Base-by-base conservation (phyloP, 2,797 vertebrate species). In the Meda fulgida region DNA sequence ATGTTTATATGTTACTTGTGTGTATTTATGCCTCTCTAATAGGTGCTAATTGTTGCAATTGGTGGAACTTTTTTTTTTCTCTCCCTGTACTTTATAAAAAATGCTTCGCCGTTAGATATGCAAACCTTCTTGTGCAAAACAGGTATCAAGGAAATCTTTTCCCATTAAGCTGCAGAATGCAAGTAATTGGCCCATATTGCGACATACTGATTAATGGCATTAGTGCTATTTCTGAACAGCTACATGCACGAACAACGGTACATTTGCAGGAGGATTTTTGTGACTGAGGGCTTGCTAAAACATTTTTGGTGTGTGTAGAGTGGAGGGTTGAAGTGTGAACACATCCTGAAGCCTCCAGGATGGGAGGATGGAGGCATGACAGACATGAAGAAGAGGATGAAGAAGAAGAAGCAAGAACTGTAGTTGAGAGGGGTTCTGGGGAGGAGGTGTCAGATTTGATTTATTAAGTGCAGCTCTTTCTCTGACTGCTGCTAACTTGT, bases 381-480 rank as follows among this genome's bases (percentile, higher is more conserved):
- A 66, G 70, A 40, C 77, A 58, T 48, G 63, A 85, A 63, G 34
- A 34, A 60, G 75, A 81, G 85, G 78, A 91, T 89, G 91, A 94
- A 93, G 91, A 78, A 93, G 91, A 78, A 63, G 75, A 87, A 60
- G 48, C 90, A 92, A 91, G 91, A 92, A 91, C 73, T 34, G 69
- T 93, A 94, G 93, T 88, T 93, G 89, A 90, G 94, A 94, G 93
- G 92, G 90, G 88, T 93, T 67, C 58, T 92, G 86, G 92, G 93
- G 93, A 94, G 93, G 85, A 87, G 94, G 94, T 98, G 97, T 97
- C 97, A 97, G 93, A 89, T 95, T 95, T 96, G 96, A 96, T 98
- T 98, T 97, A 98, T 98, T 96, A 96, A 96, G 93, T 94, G 88
- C 91, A 92, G 88, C 92, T 95, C 88, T 87, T 51, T 81, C 87